These are phyloP conservation scores for Remorina albescens DNA, from an alignment of 2,797 vertebrate species.

Conservation along the genomic window DNA sequence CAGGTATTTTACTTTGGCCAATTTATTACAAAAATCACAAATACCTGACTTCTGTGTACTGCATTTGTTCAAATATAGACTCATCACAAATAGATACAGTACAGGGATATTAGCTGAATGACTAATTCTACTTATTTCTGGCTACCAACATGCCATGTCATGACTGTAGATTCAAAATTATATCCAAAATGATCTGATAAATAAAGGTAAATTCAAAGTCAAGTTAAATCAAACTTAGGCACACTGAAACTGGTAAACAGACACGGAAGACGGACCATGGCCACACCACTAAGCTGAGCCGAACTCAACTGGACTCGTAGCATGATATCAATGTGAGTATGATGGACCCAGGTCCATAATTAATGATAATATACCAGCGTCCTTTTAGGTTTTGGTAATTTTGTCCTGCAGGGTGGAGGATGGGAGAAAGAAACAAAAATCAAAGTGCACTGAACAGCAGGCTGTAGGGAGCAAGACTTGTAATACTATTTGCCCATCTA, in stretches of 20 bases:
- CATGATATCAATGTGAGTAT: too few relatives aligned
- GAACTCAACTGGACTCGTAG: constrained; percentile 54
- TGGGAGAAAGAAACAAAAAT: constrained; percentile 24
- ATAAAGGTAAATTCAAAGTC: constrained; percentile 24
- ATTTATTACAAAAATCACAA: constrained; percentile 32
- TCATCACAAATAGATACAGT: constrained; percentile 21
- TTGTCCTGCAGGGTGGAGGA: background rate
- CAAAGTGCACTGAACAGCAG: constrained; percentile 12
- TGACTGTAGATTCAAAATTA: constrained; percentile 16
- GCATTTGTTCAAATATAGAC: constrained; percentile 16
- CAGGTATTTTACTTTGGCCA: constrained; percentile 20
- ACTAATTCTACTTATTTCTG: constrained; percentile 33
- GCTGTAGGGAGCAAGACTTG: constrained; percentile 8
- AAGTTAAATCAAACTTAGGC: constrained; percentile 33
- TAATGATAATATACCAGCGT: background rate
- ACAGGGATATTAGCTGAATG: constrained; percentile 4
- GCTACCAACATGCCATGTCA: constrained; percentile 43
- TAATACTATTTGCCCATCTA: constrained; percentile 18
- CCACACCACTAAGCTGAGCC: constrained; percentile 75
- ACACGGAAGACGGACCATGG: constrained; percentile 63
- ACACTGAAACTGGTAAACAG: constrained; percentile 39
- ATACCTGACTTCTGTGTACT: constrained; percentile 26
- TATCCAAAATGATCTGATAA: constrained; percentile 34
- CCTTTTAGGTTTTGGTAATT: constrained; percentile 11
- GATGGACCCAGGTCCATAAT: constrained; percentile 15